phyloP scores from a whole-genome alignment of 1,140 invertebrate species.

The Galleria mellonella region DNA sequence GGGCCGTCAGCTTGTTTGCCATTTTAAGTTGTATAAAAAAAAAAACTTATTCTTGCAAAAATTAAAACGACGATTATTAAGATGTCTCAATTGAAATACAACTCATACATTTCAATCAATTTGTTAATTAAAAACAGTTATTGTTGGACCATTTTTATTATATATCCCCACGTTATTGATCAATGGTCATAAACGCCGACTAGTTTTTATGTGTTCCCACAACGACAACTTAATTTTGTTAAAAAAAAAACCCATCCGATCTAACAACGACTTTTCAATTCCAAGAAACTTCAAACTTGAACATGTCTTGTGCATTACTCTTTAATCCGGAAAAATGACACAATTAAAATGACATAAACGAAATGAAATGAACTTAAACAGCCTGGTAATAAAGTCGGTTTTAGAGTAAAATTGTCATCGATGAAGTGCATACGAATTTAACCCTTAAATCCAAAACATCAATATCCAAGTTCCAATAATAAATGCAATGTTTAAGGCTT shows the following conservation, averaged over 20 bases:
- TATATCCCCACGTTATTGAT: conserved; percentile 1
- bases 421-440: conserved; percentile 38
- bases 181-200: conserved; percentile 8
- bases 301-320: conserved; percentile 38
- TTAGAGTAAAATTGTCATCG: neutral
- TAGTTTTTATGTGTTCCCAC: conserved; percentile 20
- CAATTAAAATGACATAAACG: conserved; percentile 1
- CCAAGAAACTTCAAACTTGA: conserved; percentile 39
- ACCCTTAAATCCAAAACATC: conserved; percentile 49
- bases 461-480: conserved; percentile 50
- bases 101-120: no score
- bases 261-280: conserved; percentile 40
- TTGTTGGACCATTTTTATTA: no score
- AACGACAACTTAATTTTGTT: conserved; percentile 46
- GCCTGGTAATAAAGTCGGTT: neutral
- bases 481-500: conserved; percentile 37
- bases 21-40: no score
- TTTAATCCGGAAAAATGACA: conserved; percentile 8
- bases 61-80: no score
- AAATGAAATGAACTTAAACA: neutral
- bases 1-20: no score
- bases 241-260: conserved; percentile 28
- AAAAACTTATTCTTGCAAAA: no score
- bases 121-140: no score
- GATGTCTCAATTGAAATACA: no score